Conservation (phyloP, 2,888 invertebrate species). For the Mesoligia furuncula region DNA sequence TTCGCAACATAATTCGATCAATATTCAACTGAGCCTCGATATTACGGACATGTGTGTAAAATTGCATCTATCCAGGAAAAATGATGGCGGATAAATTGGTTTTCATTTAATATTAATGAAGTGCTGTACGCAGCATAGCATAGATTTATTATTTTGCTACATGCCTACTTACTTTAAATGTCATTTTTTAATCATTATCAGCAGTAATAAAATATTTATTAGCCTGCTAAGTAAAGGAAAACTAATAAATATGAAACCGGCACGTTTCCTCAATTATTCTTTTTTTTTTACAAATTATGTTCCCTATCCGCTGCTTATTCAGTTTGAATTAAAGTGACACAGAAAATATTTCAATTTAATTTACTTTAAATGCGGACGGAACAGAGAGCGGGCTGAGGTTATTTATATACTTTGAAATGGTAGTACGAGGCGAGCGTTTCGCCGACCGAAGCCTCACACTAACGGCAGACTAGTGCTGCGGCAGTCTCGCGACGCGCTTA, state of each 20-base stretch:
- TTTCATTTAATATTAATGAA: slow-evolving; percentile 20
- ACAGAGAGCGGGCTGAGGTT: slow-evolving; percentile 64
- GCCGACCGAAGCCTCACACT: slow-evolving; percentile 66
- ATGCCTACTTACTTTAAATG: neutral
- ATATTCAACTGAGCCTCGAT: slow-evolving; percentile 36
- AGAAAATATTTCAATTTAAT: slow-evolving; percentile 63
- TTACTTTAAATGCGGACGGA: slow-evolving; percentile 61
- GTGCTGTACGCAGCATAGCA: neutral
- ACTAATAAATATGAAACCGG: slow-evolving; percentile 1
- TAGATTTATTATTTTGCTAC: neutral
- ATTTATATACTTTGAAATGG: slow-evolving; percentile 68
- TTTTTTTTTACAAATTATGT: slow-evolving; percentile 10
- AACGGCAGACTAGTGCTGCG: slow-evolving; percentile 57
- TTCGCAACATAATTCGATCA: slow-evolving; percentile 54
- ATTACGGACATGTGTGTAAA: slow-evolving; percentile 21
- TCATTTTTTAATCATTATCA: slow-evolving; percentile 6
- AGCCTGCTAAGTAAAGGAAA: neutral
- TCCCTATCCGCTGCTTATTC: slow-evolving; percentile 1
- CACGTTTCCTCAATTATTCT: slow-evolving; percentile 17
- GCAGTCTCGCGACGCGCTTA: slow-evolving; percentile 57
- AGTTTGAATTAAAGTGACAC: slow-evolving; percentile 39
- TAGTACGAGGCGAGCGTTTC: slow-evolving; percentile 60
- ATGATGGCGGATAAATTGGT: slow-evolving; percentile 8
- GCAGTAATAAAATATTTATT: neutral
- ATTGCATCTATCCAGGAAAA: slow-evolving; percentile 42